Evolutionary conservation across 1,140 invertebrate genomes (phyloP).

Genomic region (Uloborus diversus): DNA sequence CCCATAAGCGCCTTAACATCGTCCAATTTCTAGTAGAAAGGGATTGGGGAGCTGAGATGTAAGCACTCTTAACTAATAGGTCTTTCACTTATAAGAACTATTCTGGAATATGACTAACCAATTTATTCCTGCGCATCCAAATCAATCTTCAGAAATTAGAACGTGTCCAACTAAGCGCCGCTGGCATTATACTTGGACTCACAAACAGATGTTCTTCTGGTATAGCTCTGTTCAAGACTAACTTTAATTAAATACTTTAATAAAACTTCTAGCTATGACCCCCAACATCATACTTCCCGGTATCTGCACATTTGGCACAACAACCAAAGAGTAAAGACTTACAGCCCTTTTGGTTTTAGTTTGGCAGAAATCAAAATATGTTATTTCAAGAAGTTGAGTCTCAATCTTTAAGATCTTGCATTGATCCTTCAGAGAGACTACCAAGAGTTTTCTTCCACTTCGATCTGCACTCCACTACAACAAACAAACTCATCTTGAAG

Average conservation of each 20-base stretch:
- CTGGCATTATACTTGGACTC: too few species aligned
- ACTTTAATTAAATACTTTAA: neutral
- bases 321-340: too few species aligned
- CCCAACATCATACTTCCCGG: too few species aligned
- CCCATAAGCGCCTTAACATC: neutral
- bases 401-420: neutral
- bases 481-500: too few species aligned
- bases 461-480: too few species aligned
- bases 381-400: neutral
- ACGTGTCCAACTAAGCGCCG: neutral
- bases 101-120: neutral
- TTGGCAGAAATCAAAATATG: neutral
- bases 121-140: too few species aligned
- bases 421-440: neutral
- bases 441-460: neutral
- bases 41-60: neutral
- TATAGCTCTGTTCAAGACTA: neutral
- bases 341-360: too few species aligned
- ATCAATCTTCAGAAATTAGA: neutral
- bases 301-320: too few species aligned
- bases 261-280: too few species aligned
- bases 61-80: neutral
- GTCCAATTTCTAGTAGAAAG: neutral
- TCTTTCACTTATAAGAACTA: constrained; percentile 1
- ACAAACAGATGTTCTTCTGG: neutral